These are phyloP conservation scores for Perognathus longimembris DNA, from an alignment of 2,113 vertebrate species.

Conservation along the genomic window DNA sequence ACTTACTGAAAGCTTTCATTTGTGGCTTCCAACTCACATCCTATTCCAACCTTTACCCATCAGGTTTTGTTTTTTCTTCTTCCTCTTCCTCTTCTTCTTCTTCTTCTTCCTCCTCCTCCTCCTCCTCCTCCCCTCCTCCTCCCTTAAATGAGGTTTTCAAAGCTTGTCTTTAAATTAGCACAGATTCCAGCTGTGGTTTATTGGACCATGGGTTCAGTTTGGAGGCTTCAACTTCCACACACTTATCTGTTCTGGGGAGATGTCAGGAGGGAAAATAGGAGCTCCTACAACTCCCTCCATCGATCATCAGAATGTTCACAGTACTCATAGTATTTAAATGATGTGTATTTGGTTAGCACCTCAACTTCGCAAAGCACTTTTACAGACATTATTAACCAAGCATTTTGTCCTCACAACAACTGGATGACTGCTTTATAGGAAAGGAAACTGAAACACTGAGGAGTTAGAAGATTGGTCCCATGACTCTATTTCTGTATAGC, in stretches of 20 bases:
- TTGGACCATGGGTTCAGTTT: neutral
- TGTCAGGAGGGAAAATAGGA: neutral
- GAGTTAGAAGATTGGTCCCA: neutral
- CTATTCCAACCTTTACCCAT: neutral
- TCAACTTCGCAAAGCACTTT: slow-evolving; percentile 16
- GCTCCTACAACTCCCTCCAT: neutral
- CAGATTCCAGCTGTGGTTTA: neutral
- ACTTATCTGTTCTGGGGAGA: neutral
- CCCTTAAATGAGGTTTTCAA: neutral
- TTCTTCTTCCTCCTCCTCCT: too few species aligned
- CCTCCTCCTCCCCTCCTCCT: neutral
- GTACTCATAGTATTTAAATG: neutral
- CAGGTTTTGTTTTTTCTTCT: too few species aligned
- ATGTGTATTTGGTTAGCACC: neutral
- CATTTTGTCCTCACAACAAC: neutral
- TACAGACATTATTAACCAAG: neutral
- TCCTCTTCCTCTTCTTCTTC: too few species aligned
- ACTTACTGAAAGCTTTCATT: neutral
- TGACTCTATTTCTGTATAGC: neutral
- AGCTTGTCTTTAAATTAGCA: neutral
- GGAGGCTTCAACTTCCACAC: neutral
- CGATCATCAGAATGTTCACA: neutral
- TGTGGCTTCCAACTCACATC: neutral
- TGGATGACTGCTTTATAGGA: neutral
- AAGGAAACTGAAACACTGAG: neutral